Conservation (phyloP, 1,140 invertebrate genomes). For the Bombus confusus region DNA sequence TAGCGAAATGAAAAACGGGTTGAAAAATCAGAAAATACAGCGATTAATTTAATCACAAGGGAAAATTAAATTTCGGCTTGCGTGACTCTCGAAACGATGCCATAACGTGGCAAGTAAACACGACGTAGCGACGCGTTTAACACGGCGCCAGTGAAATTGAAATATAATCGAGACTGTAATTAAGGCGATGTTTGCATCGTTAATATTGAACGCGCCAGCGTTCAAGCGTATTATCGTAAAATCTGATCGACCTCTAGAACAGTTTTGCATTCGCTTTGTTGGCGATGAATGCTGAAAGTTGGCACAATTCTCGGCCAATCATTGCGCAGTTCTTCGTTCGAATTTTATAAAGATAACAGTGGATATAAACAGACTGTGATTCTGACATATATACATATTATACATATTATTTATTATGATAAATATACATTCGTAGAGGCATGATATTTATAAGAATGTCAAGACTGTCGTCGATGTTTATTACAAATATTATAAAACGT, state of each 20-base stretch:
- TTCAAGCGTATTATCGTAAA: slow-evolving; percentile 17
- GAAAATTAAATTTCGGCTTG: slow-evolving; percentile 35
- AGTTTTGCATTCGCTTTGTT: neutral
- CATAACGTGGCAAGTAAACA: slow-evolving; percentile 14
- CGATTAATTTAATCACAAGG: slow-evolving; percentile 28
- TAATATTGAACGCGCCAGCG: neutral
- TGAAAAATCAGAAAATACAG: neutral
- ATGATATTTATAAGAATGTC: too few species aligned
- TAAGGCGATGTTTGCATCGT: slow-evolving; percentile 30
- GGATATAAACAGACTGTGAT: neutral
- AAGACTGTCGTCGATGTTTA: too few species aligned
- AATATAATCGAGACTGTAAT: slow-evolving; percentile 32
- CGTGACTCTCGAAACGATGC: slow-evolving; percentile 27
- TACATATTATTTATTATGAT: too few species aligned
- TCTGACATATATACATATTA: too few species aligned
- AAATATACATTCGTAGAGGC: too few species aligned
- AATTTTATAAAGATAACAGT: neutral
- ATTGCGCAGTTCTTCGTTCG: neutral
- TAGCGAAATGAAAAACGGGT: neutral
- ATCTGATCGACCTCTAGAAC: neutral
- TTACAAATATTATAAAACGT: too few species aligned
- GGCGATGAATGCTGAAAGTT: neutral
- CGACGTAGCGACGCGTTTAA: slow-evolving; percentile 13
- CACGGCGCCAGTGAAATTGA: neutral
- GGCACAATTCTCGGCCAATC: neutral